These are phyloP conservation scores for Phrynocephalus versicolor DNA, from an alignment of 2,113 vertebrate genomes.

Conservation along the genomic window DNA sequence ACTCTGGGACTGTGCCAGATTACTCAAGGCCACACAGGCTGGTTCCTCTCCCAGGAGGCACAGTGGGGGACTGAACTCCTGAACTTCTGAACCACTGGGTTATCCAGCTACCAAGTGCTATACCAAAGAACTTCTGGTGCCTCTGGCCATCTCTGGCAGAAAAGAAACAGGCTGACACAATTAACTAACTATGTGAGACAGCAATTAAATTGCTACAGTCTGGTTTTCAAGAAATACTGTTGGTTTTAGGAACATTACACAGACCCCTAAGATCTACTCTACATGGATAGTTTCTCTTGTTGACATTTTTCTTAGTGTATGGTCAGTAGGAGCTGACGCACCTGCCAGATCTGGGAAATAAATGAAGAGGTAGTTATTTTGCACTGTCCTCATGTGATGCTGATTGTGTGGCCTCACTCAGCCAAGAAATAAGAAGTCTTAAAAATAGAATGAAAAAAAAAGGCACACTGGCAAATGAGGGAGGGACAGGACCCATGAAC, in stretches of 20 bases:
- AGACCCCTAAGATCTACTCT: no score
- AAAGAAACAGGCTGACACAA: slow-evolving; percentile 19
- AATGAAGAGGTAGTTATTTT: no score
- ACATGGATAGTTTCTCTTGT: no score
- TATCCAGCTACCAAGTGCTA: slow-evolving; percentile 42
- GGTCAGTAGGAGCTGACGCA: neutral
- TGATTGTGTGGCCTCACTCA: neutral
- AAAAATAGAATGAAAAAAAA: neutral
- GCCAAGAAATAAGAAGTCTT: neutral
- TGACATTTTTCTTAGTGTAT: no score
- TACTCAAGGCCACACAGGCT: no score
- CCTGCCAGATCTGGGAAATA: neutral
- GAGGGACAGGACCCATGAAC: neutral
- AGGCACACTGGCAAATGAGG: neutral
- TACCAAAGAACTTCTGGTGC: slow-evolving; percentile 28
- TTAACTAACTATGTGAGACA: neutral
- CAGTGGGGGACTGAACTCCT: no score
- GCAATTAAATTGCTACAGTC: neutral
- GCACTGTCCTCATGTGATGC: neutral
- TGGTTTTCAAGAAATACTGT: neutral
- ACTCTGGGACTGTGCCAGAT: no score
- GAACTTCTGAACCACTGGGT: neutral
- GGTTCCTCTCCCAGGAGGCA: no score
- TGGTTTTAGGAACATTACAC: neutral
- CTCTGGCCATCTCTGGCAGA: slow-evolving; percentile 32